Evolutionary conservation across 2,113 vertebrate species (phyloP).

Genomic region (Pantherophis guttatus): DNA sequence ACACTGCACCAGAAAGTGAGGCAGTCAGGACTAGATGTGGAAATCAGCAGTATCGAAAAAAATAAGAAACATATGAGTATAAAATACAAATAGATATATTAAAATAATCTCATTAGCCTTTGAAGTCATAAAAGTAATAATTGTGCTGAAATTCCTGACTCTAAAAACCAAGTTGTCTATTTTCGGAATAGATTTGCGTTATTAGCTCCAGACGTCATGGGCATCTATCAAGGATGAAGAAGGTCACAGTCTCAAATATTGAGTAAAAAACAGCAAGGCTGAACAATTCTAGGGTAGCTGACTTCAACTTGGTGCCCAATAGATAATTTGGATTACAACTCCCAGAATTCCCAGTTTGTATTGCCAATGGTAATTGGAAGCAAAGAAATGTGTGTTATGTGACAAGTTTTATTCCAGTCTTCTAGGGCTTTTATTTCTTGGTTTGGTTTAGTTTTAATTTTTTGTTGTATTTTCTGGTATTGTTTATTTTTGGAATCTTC

Average conservation of each 20-base stretch:
- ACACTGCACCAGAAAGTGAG: not conserved
- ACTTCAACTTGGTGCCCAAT: not conserved
- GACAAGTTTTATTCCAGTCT: not conserved
- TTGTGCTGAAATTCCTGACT: not conserved
- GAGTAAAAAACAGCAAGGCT: not conserved
- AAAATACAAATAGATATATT: not conserved
- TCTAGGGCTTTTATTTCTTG: not conserved
- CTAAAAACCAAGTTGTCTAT: not conserved
- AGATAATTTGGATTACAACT: not conserved
- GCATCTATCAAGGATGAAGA: too few species aligned
- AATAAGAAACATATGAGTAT: not conserved
- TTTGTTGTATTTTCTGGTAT: not conserved
- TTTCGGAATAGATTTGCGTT: not conserved
- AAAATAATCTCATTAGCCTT: not conserved
- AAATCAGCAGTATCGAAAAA: not conserved
- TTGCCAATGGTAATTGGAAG: not conserved
- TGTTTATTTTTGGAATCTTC: not conserved
- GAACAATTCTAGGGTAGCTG: not conserved
- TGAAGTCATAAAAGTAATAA: not conserved
- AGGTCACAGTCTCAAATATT: not conserved
- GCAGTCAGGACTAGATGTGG: not conserved
- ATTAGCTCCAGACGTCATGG: not conserved
- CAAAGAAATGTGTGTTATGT: not conserved
- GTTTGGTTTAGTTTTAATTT: not conserved
- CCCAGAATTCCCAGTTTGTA: not conserved